Base-by-base conservation (phyloP, 1,140 invertebrate genomes). In the Dendrolimus kikuchii region DNA sequence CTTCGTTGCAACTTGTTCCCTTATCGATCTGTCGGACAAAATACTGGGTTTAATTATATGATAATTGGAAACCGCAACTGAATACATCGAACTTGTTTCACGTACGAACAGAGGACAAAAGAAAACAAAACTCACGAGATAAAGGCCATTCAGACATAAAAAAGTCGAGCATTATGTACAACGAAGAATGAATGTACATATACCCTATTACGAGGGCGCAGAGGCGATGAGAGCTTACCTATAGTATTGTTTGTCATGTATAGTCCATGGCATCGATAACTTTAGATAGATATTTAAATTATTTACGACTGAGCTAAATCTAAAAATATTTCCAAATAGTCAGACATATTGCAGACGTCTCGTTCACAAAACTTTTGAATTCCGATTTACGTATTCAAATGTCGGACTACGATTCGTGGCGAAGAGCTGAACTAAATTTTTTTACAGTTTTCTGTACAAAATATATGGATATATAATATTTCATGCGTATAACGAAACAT, bases 311-410 rank as follows among this genome's bases (percentile, higher is more conserved):
- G 80, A 59, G 66, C 68, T 79, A 71, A 77, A 70, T 80, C 80
- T 86, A 83, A 83, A 82, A 82, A 82, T 86, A 86, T 83, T 86
- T 81, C 78, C 67, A 83, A 86, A 79, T 84, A 75, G 81, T 86
- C 85, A 79, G 85, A 87, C 85, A 87, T 87, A 83, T 86, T 85
- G 80, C 73, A 86, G 82, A 86, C 81, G 74, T 84, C 74, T 83
- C 74, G 64, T 61, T 66, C 66, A 74, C 68, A 75, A 65, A 71
- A 72, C 62, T 63, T 70, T 63, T 64, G 47, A 64, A 63, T 65
- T 79, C 68, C 72, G 43, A 57, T 75, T 46, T 51, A 75, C 75
- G 68, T 62, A 65, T 45, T 36, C 38, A 59, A 64, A 59, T 54
- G 57, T 71, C 63, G 61, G 66, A 62, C 66, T 46, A 49, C 55